Percentiles rank a stretch among this genome's conserved stretches.
Conservation (phyloP, 2,113 vertebrate species). For the Manacus vitellinus region DNA sequence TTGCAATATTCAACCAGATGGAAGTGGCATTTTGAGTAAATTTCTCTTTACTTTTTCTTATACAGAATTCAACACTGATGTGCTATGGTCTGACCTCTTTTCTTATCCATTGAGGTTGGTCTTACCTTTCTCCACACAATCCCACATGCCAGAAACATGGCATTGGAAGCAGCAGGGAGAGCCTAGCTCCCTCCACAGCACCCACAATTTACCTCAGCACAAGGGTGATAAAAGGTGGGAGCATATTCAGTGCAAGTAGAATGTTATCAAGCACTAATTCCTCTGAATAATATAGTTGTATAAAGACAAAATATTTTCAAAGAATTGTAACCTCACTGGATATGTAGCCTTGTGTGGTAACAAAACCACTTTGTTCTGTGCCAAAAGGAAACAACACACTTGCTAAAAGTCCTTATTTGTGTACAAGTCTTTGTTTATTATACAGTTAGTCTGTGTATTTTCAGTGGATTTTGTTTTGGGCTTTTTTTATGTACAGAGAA, state of each 20-base stretch:
- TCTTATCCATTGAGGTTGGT: not conserved
- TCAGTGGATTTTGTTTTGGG: not conserved
- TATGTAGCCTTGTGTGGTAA: not conserved
- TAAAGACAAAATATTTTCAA: not conserved
- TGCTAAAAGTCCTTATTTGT: not conserved
- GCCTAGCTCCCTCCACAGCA: not conserved
- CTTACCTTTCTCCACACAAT: not conserved
- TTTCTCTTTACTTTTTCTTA: not conserved
- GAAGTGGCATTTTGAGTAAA: not conserved
- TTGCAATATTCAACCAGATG: not conserved
- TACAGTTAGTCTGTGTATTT: not conserved
- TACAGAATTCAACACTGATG: not conserved
- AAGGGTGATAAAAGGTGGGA: not conserved
- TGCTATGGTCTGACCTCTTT: not conserved
- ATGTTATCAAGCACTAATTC: not conserved
- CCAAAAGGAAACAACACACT: not conserved
- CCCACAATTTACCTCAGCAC: accelerated
- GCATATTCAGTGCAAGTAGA: not conserved
- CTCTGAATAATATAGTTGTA: not conserved
- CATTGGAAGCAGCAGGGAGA: not conserved
- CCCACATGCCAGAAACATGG: accelerated
- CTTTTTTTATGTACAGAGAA: not conserved
- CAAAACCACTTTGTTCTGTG: not conserved
- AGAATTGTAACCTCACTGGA: not conserved
- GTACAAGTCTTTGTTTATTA: not conserved